A percentile compares a stretch with the other conserved stretches of the same genome.
These are phyloP conservation scores for Lithobates pipiens DNA, from an alignment of 2,797 vertebrate genomes.

Conservation along the genomic window DNA sequence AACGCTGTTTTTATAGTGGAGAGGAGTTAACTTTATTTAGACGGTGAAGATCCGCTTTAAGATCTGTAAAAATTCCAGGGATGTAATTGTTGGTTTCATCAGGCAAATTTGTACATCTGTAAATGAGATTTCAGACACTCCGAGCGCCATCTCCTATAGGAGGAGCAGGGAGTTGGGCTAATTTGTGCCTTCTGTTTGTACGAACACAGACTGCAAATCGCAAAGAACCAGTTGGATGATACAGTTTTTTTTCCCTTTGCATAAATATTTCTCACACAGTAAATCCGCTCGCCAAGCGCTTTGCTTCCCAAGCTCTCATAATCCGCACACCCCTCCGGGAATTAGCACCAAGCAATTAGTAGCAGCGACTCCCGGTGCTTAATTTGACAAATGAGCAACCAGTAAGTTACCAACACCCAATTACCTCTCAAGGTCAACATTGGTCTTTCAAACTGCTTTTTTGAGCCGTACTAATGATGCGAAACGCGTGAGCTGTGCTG, in stretches of 20 bases:
- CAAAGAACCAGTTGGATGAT: background rate
- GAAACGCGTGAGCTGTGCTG: background rate
- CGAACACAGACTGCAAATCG: background rate
- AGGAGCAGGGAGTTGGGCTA: background rate
- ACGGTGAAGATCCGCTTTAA: too few species aligned
- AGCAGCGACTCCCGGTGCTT: background rate
- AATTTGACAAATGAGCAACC: slow-evolving; percentile 26
- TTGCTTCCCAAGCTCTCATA: slow-evolving; percentile 4
- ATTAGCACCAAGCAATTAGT: slow-evolving; percentile 26
- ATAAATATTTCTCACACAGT: background rate
- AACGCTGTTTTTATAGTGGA: too few species aligned
- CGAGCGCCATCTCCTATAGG: background rate
- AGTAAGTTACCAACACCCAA: slow-evolving; percentile 4
- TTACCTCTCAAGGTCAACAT: slow-evolving; percentile 22
- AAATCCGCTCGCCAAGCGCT: background rate
- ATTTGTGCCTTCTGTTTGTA: background rate
- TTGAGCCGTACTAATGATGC: background rate
- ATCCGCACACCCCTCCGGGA: background rate
- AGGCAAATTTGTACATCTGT: too few species aligned
- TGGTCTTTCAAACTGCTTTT: background rate
- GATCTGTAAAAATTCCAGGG: too few species aligned
- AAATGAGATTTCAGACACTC: background rate
- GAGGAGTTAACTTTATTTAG: too few species aligned
- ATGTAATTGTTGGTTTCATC: too few species aligned
- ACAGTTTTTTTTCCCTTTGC: background rate